Evolutionary conservation across 2,797 vertebrate species (phyloP), one percentile per base, ranked within the genome.

Genomic region (Bradypodion pumilum): DNA sequence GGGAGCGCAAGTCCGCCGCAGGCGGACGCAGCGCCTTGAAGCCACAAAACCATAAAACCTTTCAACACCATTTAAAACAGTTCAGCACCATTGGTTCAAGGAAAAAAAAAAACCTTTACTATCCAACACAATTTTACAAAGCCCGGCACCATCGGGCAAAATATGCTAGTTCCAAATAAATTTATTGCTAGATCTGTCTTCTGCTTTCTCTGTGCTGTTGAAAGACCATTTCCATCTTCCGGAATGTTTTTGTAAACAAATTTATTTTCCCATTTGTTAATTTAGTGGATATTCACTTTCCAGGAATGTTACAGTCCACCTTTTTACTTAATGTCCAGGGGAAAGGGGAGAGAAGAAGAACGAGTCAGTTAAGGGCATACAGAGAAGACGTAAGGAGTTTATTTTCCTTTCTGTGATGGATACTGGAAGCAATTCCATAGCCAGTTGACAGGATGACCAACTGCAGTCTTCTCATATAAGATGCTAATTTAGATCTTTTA

Each of bases 361-460:
- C 46, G 40, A 63, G 86, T 2, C 74, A 90, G 91, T 93, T 93
- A 80, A 87, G 85, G 87, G 83, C 83, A 89, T 84, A 92, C 89
- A 27, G 59, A 90, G 85, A 60, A 60, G 86, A 85, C 62, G 32
- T 49, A 66, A 44, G 80, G 91, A 74, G 70, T 90, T 90, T 94
- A 85, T 94, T 94, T 89, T 74, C 82, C 79, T 93, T 91, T 91
- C 83, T 90, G 89, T 78, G 86, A 89, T 89, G 86, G 84, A 93
- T 81, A 89, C 89, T 91, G 87, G 80, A 86, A 93, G 86, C 89
- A 89, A 91, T 93, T 94, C 75, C 83, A 89, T 84, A 92, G 70
- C 60, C 85, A 90, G 84, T 84, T 88, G 92, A 75, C 29, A 87
- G 86, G 90, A 91, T 88, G 91, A 86, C 85, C 92, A 92, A 87